These are phyloP conservation scores for Ephydatia muelleri DNA, from an alignment of 37 sponge, comb jelly and placozoan species.

Conservation along the genomic window DNA sequence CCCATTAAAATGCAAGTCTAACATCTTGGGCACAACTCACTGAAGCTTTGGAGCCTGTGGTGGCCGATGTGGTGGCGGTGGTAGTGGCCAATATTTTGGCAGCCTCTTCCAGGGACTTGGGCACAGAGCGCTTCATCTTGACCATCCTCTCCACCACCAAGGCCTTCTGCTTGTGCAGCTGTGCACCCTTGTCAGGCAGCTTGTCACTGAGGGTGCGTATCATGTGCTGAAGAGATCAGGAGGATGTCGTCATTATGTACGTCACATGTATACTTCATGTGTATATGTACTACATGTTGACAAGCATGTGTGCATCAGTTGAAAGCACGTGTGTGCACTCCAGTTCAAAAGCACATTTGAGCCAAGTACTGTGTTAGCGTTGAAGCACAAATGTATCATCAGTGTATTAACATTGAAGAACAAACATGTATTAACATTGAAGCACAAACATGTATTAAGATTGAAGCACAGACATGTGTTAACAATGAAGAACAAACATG, in stretches of 20 bases:
- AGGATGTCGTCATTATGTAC: not conserved
- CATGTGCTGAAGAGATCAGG: conserved; percentile 19
- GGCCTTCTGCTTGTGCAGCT: conserved; percentile 20
- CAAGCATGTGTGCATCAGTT: not conserved
- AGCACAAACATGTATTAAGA: no score
- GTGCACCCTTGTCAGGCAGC: conserved; percentile 65
- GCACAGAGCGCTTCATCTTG: conserved; percentile 18
- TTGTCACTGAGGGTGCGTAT: conserved; percentile 13
- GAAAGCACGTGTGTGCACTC: not conserved
- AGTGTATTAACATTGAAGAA: not conserved
- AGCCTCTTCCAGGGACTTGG: not conserved
- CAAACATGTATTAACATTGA: not conserved
- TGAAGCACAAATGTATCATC: no score
- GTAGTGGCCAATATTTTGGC: not conserved
- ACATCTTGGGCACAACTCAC: not conserved
- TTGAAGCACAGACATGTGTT: no score
- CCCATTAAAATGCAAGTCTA: not conserved
- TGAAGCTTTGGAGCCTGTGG: not conserved
- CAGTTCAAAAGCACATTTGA: no score
- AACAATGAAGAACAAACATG: no score
- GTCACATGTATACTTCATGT: not conserved
- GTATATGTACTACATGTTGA: not conserved
- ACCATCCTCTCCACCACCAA: conserved; percentile 8
- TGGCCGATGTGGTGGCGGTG: not conserved
- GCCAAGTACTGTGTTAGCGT: no score